phyloP scores from a whole-genome alignment of 2,797 vertebrate genomes.

The Gadopsis bispinosus region DNA sequence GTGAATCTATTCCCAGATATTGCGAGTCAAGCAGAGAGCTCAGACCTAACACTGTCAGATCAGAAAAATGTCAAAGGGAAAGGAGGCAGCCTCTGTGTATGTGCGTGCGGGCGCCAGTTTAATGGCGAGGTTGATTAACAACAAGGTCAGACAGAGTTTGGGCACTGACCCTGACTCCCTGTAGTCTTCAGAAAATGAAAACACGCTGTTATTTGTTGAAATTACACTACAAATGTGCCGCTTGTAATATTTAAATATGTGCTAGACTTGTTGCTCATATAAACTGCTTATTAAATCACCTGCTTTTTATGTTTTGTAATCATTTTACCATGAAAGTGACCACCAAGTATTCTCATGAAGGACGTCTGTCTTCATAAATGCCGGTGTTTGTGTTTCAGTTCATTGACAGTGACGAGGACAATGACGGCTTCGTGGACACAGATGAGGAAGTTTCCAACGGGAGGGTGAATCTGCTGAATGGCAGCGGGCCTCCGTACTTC shows the following conservation, averaged over 20 bases:
- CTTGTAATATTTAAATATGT: neutral
- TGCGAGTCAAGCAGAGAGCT: constrained; percentile 52
- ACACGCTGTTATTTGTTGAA: neutral
- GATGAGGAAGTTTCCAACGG: constrained; percentile 92
- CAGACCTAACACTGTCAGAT: constrained; percentile 54
- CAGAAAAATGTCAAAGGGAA: constrained; percentile 66
- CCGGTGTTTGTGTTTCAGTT: constrained; percentile 81
- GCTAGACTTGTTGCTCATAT: neutral
- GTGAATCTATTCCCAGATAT: constrained; percentile 54
- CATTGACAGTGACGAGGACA: constrained; percentile 92
- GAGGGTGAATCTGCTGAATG: constrained; percentile 88
- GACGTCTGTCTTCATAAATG: neutral
- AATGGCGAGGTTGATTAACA: constrained; percentile 10
- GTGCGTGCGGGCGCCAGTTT: constrained; percentile 10
- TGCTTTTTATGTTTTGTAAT: neutral
- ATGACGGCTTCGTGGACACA: constrained; percentile 92
- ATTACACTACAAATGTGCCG: neutral
- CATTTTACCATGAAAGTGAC: neutral
- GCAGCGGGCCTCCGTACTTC: constrained; percentile 92
- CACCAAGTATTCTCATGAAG: neutral
- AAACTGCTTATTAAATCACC: neutral
- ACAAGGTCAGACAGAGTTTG: constrained; percentile 31
- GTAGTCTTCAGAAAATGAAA: neutral
- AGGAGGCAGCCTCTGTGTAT: neutral
- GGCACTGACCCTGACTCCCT: neutral